These are phyloP conservation scores for Drosophila anomalipes DNA, from an alignment of 2,888 invertebrate species.

Conservation along the genomic window DNA sequence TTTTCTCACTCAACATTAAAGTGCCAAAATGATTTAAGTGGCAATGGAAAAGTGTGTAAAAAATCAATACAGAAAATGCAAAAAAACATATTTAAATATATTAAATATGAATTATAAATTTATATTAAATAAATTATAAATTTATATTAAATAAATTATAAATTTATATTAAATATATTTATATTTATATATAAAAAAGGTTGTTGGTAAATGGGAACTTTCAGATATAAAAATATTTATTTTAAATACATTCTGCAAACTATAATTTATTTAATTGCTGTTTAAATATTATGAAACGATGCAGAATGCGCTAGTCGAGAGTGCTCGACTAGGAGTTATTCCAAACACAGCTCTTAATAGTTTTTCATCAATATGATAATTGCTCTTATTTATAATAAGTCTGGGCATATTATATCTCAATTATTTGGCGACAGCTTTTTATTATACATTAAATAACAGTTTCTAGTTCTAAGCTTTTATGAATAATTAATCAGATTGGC, in stretches of 20 bases:
- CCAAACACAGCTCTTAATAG: too few relatives aligned
- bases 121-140: background rate
- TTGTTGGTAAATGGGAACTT: background rate
- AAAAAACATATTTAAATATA: background rate
- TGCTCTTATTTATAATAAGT: too few relatives aligned
- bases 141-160: background rate
- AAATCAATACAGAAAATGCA: conserved; percentile 63
- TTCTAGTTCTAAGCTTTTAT: too few relatives aligned
- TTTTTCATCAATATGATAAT: too few relatives aligned
- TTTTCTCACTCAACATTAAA: conserved; percentile 52
- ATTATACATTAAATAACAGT: too few relatives aligned
- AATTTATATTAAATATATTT: background rate
- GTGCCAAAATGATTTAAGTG: conserved; percentile 75
- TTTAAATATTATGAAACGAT: background rate
- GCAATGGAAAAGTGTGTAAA: conserved; percentile 15
- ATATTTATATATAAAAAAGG: background rate
- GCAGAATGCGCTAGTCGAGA: background rate
- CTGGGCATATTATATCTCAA: too few relatives aligned
- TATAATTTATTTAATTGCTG: background rate
- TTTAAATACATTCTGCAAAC: background rate
- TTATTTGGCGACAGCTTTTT: too few relatives aligned
- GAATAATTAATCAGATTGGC: too few relatives aligned
- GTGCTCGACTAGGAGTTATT: too few relatives aligned
- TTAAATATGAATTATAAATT: background rate
- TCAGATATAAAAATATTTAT: background rate